phyloP scores from a whole-genome alignment of 2,797 vertebrate species.

The Mycteria americana region DNA sequence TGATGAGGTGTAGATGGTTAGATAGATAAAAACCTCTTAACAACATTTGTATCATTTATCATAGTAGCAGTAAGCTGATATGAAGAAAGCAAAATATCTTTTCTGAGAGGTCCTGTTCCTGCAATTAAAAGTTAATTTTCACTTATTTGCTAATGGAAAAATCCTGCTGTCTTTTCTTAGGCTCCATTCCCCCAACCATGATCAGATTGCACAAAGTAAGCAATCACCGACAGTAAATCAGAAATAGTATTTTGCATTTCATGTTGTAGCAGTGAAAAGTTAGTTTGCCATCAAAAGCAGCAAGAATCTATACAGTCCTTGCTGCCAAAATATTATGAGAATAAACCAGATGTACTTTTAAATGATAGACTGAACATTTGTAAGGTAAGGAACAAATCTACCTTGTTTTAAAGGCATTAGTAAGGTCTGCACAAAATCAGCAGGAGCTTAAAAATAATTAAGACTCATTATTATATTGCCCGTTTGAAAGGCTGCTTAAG shows the following conservation, averaged over 20 bases:
- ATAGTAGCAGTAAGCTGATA: background rate
- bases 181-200: background rate
- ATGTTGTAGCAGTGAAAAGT: background rate
- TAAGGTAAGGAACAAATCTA: background rate
- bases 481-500: background rate
- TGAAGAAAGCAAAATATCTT: background rate
- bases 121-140: background rate
- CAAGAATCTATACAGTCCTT: background rate
- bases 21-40: background rate
- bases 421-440: background rate
- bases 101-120: background rate
- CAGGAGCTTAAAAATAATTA: background rate
- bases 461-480: background rate
- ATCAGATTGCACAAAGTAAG: background rate
- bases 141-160: background rate
- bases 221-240: background rate
- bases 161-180: background rate
- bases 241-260: background rate
- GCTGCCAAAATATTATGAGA: background rate
- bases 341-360: background rate
- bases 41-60: background rate
- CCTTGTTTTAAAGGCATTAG: background rate
- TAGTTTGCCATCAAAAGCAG: background rate
- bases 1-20: background rate
- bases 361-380: background rate